Evolutionary conservation across 2,113 vertebrate species (phyloP), one percentile per base, ranked within the genome.

Genomic region (Sitta europaea): DNA sequence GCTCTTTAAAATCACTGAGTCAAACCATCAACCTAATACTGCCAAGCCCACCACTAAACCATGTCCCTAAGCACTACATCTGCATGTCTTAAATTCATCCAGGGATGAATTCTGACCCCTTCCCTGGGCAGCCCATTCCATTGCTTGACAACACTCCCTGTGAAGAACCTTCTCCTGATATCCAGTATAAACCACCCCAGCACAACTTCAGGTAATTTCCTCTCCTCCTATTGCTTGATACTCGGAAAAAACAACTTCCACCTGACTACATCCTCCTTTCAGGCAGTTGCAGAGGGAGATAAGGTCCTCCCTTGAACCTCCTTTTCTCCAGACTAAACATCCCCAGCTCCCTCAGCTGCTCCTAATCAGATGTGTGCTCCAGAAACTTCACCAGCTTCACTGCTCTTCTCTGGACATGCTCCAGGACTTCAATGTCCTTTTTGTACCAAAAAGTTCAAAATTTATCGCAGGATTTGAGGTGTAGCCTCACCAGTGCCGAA

Each of bases 101-200:
- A 59, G 51, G 8, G 27, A 48, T 27, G 20, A 38, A 3, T 7
- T 29, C 50, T 58, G 25, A 7, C 51, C 6, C 12, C 6, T 36
- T 12, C 50, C 10, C 17, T 14, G 16, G 19, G 45, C 45, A 86
- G 62, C 33, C 27, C 18, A 28, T 17, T 59, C 27, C 75, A 86
- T 4, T 14, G 23, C 27, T 15, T 48, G 27, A 71, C 18, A 71
- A 66, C 10, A 4, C 8, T 23, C 43, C 18, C 5, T 0, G 0
- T 14, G 27, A 80, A 70, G 31, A 90, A n/a, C n/a, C 71, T 66
- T 38, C 57, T 48, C 35, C 17, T 59, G 7, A 43, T 31, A 42
- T 23, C 27, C 28, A n/a, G 19, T 16, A 67, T 42, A 75, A 80
- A 65, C 8, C 19, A 80, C 5, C 18, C 16, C 29, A 45, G 19